Evolutionary conservation across 2,888 invertebrate genomes (phyloP).

Genomic region (Diploptera punctata): DNA sequence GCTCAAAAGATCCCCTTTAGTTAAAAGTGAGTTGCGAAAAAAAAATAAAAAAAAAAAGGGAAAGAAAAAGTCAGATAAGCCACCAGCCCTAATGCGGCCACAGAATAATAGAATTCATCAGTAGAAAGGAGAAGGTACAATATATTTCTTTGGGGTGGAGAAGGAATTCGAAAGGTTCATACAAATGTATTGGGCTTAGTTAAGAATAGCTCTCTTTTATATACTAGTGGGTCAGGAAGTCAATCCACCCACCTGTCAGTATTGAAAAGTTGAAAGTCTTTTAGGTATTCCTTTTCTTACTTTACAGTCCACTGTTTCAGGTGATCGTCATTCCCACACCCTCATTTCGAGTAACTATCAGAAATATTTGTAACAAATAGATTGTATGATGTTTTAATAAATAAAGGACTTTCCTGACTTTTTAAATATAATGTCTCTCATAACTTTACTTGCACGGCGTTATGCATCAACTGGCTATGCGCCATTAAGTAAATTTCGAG

Average conservation of each 20-base stretch:
- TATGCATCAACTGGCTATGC: too few relatives aligned
- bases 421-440: too few relatives aligned
- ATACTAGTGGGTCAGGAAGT: slow-evolving; percentile 7
- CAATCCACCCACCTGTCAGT: slow-evolving; percentile 22
- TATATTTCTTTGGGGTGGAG: slow-evolving; percentile 4
- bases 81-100: neutral
- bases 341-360: too few relatives aligned
- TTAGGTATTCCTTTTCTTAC: neutral
- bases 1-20: neutral
- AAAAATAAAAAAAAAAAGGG: too few relatives aligned
- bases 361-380: too few relatives aligned
- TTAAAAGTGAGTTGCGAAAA: slow-evolving; percentile 2
- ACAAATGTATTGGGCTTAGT: slow-evolving; percentile 16
- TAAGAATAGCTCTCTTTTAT: slow-evolving; percentile 13
- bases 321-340: neutral
- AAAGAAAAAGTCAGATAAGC: neutral
- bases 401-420: too few relatives aligned
- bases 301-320: neutral
- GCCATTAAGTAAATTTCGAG: too few relatives aligned
- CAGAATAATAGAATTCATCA: slow-evolving; percentile 20
- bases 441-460: too few relatives aligned
- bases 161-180: slow-evolving; percentile 19
- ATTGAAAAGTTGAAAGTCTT: slow-evolving; percentile 30
- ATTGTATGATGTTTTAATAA: too few relatives aligned
- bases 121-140: neutral